A percentile compares a stretch with the other conserved stretches of the same genome.
These are phyloP conservation scores for Grus americana DNA, from an alignment of 2,113 vertebrate genomes.

Conservation along the genomic window DNA sequence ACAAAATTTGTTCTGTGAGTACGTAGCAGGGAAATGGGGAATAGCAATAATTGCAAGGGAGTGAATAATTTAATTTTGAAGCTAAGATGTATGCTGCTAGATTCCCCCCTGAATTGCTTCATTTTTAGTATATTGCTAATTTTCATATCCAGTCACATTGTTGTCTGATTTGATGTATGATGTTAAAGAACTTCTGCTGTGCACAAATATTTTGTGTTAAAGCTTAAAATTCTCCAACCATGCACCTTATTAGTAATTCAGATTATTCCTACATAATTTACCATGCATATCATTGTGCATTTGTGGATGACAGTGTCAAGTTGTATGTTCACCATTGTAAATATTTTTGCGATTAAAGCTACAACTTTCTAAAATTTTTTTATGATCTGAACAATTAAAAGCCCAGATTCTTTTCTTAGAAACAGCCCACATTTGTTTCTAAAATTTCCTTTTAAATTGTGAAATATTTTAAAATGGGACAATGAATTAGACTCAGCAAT, in stretches of 20 bases:
- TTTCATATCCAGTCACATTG: neutral
- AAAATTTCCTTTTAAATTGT: neutral
- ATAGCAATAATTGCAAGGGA: neutral
- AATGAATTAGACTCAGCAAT: neutral
- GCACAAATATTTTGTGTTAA: neutral
- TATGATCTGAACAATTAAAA: neutral
- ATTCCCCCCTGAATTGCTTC: neutral
- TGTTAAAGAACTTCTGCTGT: neutral
- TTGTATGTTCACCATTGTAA: neutral
- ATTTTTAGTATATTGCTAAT: conserved; percentile 19
- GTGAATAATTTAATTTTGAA: conserved; percentile 25
- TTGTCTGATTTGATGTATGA: neutral
- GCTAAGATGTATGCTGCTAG: neutral
- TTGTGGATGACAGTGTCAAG: neutral
- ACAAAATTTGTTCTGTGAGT: neutral
- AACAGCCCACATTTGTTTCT: accelerated
- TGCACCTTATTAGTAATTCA: conserved; percentile 22
- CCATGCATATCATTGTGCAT: neutral
- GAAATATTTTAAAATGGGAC: neutral
- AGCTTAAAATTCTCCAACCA: neutral
- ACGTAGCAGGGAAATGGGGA: neutral
- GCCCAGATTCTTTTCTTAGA: neutral
- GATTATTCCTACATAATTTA: neutral
- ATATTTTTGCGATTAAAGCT: neutral
- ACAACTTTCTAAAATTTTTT: accelerated